phyloP scores from a whole-genome alignment of 2,797 vertebrate genomes.

The Ptychadena robeensis region DNA sequence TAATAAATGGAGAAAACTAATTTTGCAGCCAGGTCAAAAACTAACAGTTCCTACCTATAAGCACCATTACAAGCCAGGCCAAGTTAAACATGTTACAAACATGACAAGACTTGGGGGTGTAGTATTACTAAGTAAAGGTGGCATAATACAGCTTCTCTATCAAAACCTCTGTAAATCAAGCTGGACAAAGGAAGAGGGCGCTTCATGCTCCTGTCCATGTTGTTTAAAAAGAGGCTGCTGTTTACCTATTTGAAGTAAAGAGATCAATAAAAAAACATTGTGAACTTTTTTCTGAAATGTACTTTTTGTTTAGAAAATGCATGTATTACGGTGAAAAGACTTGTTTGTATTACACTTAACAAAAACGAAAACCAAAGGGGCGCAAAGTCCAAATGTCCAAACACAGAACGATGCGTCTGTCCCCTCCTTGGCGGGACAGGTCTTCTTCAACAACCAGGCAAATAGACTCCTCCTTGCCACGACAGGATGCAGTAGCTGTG shows the following conservation, averaged over 20 bases:
- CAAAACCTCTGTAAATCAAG: slow-evolving; percentile 66
- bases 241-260: slow-evolving; percentile 30
- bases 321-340: background rate
- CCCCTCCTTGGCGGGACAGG: no score
- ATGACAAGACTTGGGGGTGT: slow-evolving; percentile 67
- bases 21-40: slow-evolving; percentile 73
- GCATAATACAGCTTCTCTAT: slow-evolving; percentile 70
- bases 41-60: slow-evolving; percentile 74
- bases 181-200: slow-evolving; percentile 27
- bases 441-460: no score
- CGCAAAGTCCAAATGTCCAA: no score
- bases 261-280: no score
- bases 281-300: background rate
- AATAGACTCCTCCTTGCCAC: no score
- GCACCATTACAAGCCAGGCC: slow-evolving; percentile 68
- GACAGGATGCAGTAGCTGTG: no score
- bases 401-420: no score
- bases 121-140: slow-evolving; percentile 67
- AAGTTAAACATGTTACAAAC: slow-evolving; percentile 76
- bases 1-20: slow-evolving; percentile 77
- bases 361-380: no score
- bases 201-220: slow-evolving; percentile 14
- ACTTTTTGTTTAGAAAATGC: background rate
- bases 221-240: slow-evolving; percentile 31
- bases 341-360: background rate